Evolutionary conservation across 2,113 vertebrate species (phyloP).

Genomic region (Leucosticte australis): DNA sequence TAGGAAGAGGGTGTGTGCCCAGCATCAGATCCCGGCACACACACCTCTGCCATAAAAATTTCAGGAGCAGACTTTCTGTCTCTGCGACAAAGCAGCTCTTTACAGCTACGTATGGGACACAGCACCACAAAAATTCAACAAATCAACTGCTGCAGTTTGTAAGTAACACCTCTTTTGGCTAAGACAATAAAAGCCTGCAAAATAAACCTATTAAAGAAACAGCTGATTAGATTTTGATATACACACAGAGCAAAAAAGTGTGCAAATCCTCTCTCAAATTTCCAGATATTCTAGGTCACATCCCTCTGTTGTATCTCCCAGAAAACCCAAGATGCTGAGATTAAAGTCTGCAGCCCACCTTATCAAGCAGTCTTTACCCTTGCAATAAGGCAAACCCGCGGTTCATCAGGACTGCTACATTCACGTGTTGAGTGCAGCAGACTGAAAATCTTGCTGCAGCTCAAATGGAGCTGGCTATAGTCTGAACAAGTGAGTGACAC

Average conservation of each 20-base stretch:
- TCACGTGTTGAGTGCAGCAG: not conserved
- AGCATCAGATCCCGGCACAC: not conserved
- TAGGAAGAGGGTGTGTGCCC: not conserved
- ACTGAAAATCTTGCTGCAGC: not conserved
- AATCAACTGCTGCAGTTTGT: not conserved
- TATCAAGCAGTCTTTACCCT: not conserved
- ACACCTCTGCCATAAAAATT: not conserved
- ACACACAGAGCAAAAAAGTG: not conserved
- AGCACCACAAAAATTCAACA: not conserved
- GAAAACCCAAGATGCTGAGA: not conserved
- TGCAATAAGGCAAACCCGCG: not conserved
- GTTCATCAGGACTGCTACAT: not conserved
- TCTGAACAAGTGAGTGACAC: not conserved
- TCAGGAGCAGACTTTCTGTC: not conserved
- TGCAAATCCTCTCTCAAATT: not conserved
- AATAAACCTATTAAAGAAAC: not conserved
- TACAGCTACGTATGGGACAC: not conserved
- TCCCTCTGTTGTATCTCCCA: not conserved
- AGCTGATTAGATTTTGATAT: not conserved
- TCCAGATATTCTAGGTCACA: not conserved
- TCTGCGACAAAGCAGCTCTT: not conserved
- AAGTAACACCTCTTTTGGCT: not conserved
- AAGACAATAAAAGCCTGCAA: not conserved
- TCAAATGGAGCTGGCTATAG: rapidly evolving
- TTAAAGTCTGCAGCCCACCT: not conserved